phyloP scores from a whole-genome alignment of 1,140 invertebrate species.

The Gonioctena quinquepunctata region DNA sequence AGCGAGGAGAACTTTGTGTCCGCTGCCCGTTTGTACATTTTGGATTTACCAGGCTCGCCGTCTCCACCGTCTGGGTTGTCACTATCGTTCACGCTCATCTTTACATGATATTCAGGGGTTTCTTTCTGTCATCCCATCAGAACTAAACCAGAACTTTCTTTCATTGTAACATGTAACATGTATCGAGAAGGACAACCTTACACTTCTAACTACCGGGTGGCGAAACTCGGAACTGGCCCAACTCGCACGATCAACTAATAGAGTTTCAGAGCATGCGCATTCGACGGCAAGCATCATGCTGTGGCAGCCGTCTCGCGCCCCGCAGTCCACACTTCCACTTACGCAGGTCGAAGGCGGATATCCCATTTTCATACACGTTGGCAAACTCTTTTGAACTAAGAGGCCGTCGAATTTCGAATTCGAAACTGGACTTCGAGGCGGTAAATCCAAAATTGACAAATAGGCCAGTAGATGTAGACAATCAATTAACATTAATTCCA shows the following conservation, averaged over 20 bases:
- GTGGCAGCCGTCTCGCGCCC: constrained; percentile 5
- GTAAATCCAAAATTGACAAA: too few species aligned
- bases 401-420: too few species aligned
- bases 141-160: neutral
- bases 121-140: neutral
- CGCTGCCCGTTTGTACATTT: constrained; percentile 37
- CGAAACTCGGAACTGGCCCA: constrained; percentile 33
- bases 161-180: neutral
- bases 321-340: constrained; percentile 3
- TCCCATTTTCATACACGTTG: neutral
- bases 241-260: constrained; percentile 22
- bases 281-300: constrained; percentile 6
- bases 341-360: neutral
- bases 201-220: constrained; percentile 30
- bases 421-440: too few species aligned
- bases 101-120: constrained; percentile 33
- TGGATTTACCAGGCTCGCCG: constrained; percentile 27
- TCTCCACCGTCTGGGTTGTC: constrained; percentile 28
- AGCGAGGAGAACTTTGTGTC: constrained; percentile 33
- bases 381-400: too few species aligned
- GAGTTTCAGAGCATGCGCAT: constrained; percentile 14
- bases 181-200: constrained; percentile 21
- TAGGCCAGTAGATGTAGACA: too few species aligned
- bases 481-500: too few species aligned
- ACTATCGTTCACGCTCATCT: constrained; percentile 42